Evolutionary conservation across 92 coral and sea anemone species (phyloP), one percentile per base, ranked within the genome.

Genomic region (Montipora capitata): DNA sequence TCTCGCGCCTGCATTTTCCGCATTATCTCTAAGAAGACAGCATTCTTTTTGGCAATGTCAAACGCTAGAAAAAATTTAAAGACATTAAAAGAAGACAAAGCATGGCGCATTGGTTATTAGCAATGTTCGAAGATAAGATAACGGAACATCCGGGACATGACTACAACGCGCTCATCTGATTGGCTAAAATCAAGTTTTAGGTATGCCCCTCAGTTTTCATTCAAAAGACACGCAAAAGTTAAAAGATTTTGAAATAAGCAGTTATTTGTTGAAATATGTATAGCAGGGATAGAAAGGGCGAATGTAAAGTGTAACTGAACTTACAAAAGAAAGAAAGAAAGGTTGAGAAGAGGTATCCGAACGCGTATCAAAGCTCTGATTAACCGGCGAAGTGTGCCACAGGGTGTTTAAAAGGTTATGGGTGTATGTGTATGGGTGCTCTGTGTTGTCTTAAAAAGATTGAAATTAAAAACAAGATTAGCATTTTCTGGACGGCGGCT

Each of bases 391-490:
- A 20, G 10, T 54, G 61, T 8, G 3, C 10, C 13, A 12, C 13
- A 13, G 61, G 13, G 61, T 48, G n/a, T 8, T 45, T 45, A 1
- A 54, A 54, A 54, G 14, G 14, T 54, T 20, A 27, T 27, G 35
- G 35, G 35, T 27, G 35, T 27, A 27, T 27, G 35, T 27, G 35
- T 0, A 59, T 7, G 40, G 40, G 7, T 20, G 18, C 40, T 63
- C 40, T 12, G 68, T 20, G 68, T 63, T 20, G 38, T 17, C 27
- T 8, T 16, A 48, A 27, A 56, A 73, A 5, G 18, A 17, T 18
- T 69, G 4, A 44, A 48, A 16, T 59, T 35, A 73, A 18, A 73
- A 45, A 73, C 40, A 17, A 17, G 77, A 73, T 73, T 73, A 73
- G 14, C 59, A n/a, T 14, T 52, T 45, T 4, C 61, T 10, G 61